phyloP scores from a whole-genome alignment of 37 sponge, comb jelly and placozoan genomes.

The Beroe forskalii region DNA sequence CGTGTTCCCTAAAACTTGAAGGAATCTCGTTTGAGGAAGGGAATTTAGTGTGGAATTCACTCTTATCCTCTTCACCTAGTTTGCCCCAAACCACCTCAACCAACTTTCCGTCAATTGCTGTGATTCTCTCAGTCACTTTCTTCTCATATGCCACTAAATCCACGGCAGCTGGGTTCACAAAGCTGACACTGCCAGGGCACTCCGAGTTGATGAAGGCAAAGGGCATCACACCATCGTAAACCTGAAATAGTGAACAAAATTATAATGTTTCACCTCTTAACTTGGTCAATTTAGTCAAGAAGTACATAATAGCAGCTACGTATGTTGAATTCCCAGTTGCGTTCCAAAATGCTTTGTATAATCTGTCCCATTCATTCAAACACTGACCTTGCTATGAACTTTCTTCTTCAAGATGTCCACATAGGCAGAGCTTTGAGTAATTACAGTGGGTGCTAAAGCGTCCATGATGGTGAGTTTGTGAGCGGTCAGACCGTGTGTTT shows the following conservation, averaged over 20 bases:
- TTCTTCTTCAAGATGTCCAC: constrained; percentile 68
- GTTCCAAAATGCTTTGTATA: too few species aligned
- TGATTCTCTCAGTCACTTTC: not conserved
- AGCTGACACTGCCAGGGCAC: not conserved
- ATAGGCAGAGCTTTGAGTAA: constrained; percentile 71
- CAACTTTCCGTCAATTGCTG: constrained; percentile 2
- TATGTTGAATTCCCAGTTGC: too few species aligned
- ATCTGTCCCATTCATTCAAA: too few species aligned
- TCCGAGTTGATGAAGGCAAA: constrained; percentile 8
- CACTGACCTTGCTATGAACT: constrained; percentile 69
- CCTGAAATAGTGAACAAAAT: not conserved
- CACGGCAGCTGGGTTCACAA: constrained; percentile 49
- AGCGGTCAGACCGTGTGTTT: constrained; percentile 73
- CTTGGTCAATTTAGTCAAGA: too few species aligned
- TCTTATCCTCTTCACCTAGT: constrained; percentile 9
- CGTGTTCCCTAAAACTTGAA: too few species aligned
- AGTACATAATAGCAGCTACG: too few species aligned
- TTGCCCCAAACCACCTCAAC: constrained; percentile 16
- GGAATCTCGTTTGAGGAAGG: too few species aligned
- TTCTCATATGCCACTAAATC: constrained; percentile 27
- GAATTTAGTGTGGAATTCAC: too few species aligned
- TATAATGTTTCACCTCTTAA: too few species aligned
- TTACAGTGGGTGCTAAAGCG: constrained; percentile 73
- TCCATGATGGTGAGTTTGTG: constrained; percentile 79
- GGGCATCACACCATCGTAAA: constrained; percentile 54